Evolutionary conservation across 2,113 vertebrate genomes (phyloP), one percentile per base, ranked within the genome.

Genomic region (Xiphophorus couchianus): DNA sequence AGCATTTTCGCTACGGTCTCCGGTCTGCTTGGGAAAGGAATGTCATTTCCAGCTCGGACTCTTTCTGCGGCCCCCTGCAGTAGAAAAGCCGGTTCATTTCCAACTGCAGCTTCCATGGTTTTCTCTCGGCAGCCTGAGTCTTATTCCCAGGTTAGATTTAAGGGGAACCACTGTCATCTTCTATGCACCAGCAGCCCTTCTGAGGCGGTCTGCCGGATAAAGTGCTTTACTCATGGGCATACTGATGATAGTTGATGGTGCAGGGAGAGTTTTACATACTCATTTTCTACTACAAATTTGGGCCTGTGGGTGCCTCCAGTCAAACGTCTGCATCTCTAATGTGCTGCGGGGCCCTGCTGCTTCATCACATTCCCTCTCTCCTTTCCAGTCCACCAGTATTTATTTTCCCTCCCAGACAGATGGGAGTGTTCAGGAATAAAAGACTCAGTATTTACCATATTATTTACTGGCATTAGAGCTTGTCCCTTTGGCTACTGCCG

Each of bases 341-440:
- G 72, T 74, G 67, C 83, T 84, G 73, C 51, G 29, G 72, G 72
- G 86, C 72, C 48, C 74, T 69, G 62, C 60, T 71, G 79, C 80
- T 81, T 84, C 74, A 77, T 83, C 77, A 31, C 70, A 65, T 73
- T 77, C 70, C 66, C 63, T 77, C 69, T 68, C 66, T 61, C 42
- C 71, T 44, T 71, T 75, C 64, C 66, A 75, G 81, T 83, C 76
- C 66, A 64, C 71, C 69, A 67, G 62, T 77, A 85, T 89, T 90
- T 92, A 88, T 90, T 85, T 84, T 62, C 61, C 44, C 69, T 87
- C 82, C 81, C 77, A 81, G 84, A 88, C 85, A 90, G 78, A 89
- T 86, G 78, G 84, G 78, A 90, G 78, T 83, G 83, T 84, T 87
- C 69, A 67, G 82, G 78, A 87, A 89, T 85, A 93, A 92, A 90